Evolutionary conservation across 2,888 invertebrate genomes (phyloP).

Genomic region (Drosophila demipolita): DNA sequence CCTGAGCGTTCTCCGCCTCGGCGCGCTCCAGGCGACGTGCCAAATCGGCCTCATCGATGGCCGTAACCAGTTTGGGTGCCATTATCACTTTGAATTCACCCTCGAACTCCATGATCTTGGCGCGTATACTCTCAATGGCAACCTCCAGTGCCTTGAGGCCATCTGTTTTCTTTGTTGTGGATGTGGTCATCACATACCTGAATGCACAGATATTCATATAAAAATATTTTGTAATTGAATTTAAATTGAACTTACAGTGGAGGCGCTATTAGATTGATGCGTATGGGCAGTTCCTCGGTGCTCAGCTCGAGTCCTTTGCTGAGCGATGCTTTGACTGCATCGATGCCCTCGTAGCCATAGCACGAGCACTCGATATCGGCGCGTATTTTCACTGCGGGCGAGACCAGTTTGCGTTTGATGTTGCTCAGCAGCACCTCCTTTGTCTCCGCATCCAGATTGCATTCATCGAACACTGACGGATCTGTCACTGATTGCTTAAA

Average conservation of each 20-base stretch:
- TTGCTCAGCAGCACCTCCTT: constrained; percentile 96
- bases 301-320: constrained; percentile 95
- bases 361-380: constrained; percentile 97
- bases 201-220: neutral
- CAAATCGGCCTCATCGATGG: constrained; percentile 98
- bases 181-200: constrained; percentile 95
- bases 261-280: constrained; percentile 99
- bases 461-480: constrained; percentile 97
- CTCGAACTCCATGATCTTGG: constrained; percentile 92
- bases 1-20: constrained; percentile 97
- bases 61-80: constrained; percentile 99
- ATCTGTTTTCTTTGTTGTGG: constrained; percentile 97
- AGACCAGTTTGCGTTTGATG: constrained; percentile 97
- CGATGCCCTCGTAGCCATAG: constrained; percentile 99
- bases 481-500: constrained; percentile 99
- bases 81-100: constrained; percentile 98
- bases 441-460: constrained; percentile 95
- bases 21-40: constrained; percentile 96
- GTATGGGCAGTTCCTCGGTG: constrained; percentile 97
- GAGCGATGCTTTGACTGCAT: constrained; percentile 97
- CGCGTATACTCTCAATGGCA: constrained; percentile 94
- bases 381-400: constrained; percentile 98
- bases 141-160: constrained; percentile 95
- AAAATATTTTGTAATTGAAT: neutral
- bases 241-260: constrained; percentile 90